Conservation (phyloP, 1,140 invertebrate species). For the Riptortus pedestris region DNA sequence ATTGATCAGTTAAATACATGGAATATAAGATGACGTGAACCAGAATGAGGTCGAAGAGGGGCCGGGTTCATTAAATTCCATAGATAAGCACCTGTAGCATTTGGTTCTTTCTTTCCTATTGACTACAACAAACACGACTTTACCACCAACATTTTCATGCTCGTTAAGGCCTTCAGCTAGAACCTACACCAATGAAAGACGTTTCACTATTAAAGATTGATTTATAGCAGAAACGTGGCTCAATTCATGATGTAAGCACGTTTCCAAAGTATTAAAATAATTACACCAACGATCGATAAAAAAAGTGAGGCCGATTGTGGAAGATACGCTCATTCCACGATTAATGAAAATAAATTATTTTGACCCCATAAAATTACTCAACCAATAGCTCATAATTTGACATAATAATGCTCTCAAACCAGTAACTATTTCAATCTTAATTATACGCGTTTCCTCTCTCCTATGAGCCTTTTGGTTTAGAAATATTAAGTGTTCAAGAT, state of each 20-base stretch:
- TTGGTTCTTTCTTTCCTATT: too few species aligned
- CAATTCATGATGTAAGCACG: neutral
- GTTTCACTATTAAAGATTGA: constrained; percentile 4
- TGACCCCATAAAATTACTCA: neutral
- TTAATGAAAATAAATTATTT: constrained; percentile 13
- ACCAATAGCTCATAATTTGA: constrained; percentile 13
- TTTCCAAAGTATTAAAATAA: constrained; percentile 10
- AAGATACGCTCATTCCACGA: neutral
- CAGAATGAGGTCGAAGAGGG: too few species aligned
- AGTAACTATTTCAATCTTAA: neutral
- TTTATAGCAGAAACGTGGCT: constrained; percentile 1
- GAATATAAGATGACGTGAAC: too few species aligned
- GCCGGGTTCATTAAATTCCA: too few species aligned
- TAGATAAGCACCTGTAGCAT: too few species aligned
- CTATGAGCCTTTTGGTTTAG: neutral
- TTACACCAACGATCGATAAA: constrained; percentile 1
- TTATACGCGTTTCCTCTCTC: neutral
- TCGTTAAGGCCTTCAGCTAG: neutral
- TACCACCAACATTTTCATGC: neutral
- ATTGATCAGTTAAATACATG: too few species aligned
- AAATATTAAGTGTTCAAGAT: neutral
- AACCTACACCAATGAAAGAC: neutral
- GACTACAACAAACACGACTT: too few species aligned
- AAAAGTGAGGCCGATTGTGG: neutral
- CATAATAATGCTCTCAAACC: neutral